Percentiles rank a stretch among this genome's conserved stretches.
These are phyloP conservation scores for Gastrophysa polygoni DNA, from an alignment of 2,888 invertebrate genomes.

Conservation along the genomic window DNA sequence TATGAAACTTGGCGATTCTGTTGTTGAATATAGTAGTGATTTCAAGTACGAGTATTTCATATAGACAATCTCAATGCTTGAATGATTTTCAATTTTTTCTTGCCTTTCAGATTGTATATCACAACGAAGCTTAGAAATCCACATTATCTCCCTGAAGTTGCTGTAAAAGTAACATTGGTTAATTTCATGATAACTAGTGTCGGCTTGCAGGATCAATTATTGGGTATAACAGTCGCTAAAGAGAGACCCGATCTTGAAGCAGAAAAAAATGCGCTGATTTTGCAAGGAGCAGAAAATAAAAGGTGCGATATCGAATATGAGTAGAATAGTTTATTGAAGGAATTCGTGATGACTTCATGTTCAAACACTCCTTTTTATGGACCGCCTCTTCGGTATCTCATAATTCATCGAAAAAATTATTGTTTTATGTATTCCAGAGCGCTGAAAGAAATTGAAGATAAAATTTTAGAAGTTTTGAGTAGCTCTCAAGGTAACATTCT, in stretches of 20 bases:
- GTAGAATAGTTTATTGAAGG: too few relatives aligned
- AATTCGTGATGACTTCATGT: too few relatives aligned
- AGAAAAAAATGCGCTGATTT: slow-evolving; percentile 84
- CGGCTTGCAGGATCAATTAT: slow-evolving; percentile 86
- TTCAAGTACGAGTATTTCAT: slow-evolving; percentile 67
- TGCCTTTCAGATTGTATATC: slow-evolving; percentile 81
- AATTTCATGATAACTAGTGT: slow-evolving; percentile 92
- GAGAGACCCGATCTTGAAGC: slow-evolving; percentile 92
- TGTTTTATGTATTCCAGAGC: slow-evolving; percentile 58
- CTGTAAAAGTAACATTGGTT: slow-evolving; percentile 87
- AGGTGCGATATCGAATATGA: slow-evolving; percentile 55
- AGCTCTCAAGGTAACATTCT: slow-evolving; percentile 78
- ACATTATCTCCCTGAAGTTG: slow-evolving; percentile 91
- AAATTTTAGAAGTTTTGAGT: slow-evolving; percentile 81
- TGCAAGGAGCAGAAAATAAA: slow-evolving; percentile 86
- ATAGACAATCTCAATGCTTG: too few relatives aligned
- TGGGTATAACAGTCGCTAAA: slow-evolving; percentile 89
- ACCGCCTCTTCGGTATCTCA: too few relatives aligned
- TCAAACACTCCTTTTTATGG: too few relatives aligned
- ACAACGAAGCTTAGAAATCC: slow-evolving; percentile 93
- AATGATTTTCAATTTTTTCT: too few relatives aligned
- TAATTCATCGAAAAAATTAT: neutral
- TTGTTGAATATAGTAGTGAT: slow-evolving; percentile 85
- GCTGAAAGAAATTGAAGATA: slow-evolving; percentile 87
- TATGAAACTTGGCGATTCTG: slow-evolving; percentile 88